These are phyloP conservation scores for Polyommatus icarus DNA, from an alignment of 2,888 invertebrate genomes.

Conservation along the genomic window DNA sequence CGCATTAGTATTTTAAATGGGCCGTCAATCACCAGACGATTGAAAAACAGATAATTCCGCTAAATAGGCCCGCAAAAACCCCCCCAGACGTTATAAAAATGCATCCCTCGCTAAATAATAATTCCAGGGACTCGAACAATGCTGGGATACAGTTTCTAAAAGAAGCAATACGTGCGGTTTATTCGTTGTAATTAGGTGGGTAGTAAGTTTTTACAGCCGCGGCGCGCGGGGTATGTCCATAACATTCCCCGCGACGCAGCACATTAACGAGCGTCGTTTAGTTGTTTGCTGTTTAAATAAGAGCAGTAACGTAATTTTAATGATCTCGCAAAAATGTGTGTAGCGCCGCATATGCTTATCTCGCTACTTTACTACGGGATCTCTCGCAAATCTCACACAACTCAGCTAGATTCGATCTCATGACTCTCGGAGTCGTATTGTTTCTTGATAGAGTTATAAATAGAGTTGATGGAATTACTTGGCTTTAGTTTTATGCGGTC, in stretches of 20 bases:
- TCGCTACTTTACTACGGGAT: constrained; percentile 28
- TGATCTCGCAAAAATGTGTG: constrained; percentile 75
- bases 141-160: constrained; percentile 37
- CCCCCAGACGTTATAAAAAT: constrained; percentile 22
- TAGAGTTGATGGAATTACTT: constrained; percentile 13
- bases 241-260: constrained; percentile 63
- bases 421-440: background rate
- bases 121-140: constrained; percentile 35
- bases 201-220: constrained; percentile 44
- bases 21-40: constrained; percentile 5
- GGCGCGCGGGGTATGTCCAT: constrained; percentile 61
- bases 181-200: constrained; percentile 45
- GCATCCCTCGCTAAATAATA: constrained; percentile 19
- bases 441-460: constrained; percentile 14
- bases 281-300: constrained; percentile 77
- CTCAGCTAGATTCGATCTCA: background rate
- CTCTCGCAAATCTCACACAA: background rate
- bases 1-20: constrained; percentile 20
- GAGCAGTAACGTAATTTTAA: constrained; percentile 78
- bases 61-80: background rate
- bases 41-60: constrained; percentile 15
- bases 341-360: constrained; percentile 43
- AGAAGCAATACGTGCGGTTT: constrained; percentile 44
- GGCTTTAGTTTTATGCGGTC: background rate
- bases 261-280: constrained; percentile 75